Evolutionary conservation across 2,797 vertebrate species (phyloP).

Genomic region (Australoheros facetus): DNA sequence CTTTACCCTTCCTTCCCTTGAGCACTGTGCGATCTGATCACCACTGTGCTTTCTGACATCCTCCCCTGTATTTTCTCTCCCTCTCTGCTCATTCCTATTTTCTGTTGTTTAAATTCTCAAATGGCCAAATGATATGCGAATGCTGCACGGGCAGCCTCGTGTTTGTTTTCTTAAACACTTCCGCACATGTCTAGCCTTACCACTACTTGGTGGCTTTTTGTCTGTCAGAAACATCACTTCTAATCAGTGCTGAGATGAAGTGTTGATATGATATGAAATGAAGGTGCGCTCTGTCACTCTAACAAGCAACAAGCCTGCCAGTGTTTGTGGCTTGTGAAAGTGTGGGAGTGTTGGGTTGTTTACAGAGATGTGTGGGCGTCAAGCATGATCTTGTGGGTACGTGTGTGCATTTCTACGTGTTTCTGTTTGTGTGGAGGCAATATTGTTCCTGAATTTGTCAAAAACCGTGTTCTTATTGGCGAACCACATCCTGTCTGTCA

Average conservation of each 20-base stretch:
- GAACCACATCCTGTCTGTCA: slow-evolving; percentile 72
- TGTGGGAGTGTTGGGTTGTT: slow-evolving; percentile 69
- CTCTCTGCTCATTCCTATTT: slow-evolving; percentile 25
- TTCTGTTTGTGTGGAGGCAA: slow-evolving; percentile 64
- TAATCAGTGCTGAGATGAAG: slow-evolving; percentile 48
- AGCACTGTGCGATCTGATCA: slow-evolving; percentile 78
- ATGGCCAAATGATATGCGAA: slow-evolving; percentile 13
- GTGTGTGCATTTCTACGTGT: slow-evolving; percentile 59
- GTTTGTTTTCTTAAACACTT: slow-evolving; percentile 15
- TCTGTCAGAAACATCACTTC: slow-evolving; percentile 48
- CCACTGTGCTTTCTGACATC: slow-evolving; percentile 71
- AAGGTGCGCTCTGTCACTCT: slow-evolving; percentile 62
- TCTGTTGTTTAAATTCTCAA: slow-evolving; percentile 44
- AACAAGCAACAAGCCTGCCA: slow-evolving; percentile 42
- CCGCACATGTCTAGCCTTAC: slow-evolving; percentile 5
- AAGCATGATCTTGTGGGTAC: slow-evolving; percentile 63
- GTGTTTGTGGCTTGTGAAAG: slow-evolving; percentile 61
- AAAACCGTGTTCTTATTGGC: slow-evolving; percentile 55
- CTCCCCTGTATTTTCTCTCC: slow-evolving; percentile 25
- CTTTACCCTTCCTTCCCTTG: slow-evolving; percentile 72
- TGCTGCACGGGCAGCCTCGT: background rate
- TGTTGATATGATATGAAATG: slow-evolving; percentile 58
- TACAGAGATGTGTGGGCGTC: slow-evolving; percentile 68
- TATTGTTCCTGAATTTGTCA: slow-evolving; percentile 63
- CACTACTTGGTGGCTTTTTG: slow-evolving; percentile 9